Conservation (phyloP, 1,140 invertebrate species). For the Pseudomyrmex concolor region DNA sequence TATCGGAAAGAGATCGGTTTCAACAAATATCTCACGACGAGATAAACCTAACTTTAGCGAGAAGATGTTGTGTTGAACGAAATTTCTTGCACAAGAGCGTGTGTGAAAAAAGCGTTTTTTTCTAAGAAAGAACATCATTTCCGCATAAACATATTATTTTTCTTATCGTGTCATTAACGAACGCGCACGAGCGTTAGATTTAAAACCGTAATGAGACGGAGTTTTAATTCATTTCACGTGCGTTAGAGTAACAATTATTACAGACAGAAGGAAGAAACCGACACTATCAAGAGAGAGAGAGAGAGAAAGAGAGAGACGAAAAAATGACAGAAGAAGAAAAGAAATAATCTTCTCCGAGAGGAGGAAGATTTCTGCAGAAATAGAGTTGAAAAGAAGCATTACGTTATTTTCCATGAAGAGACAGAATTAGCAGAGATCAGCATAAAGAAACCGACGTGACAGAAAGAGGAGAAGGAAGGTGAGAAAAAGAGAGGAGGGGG, state of each 20-base stretch:
- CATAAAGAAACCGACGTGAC: slow-evolving; percentile 10
- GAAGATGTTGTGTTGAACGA: neutral
- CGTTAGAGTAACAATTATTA: slow-evolving; percentile 7
- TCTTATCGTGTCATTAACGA: neutral
- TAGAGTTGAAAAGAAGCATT: slow-evolving; percentile 38
- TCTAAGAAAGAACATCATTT: too few relatives aligned
- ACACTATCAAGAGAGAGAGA: neutral
- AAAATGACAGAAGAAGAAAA: neutral
- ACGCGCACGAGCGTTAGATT: neutral
- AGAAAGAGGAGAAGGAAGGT: neutral
- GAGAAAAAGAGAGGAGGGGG: neutral
- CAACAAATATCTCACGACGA: neutral
- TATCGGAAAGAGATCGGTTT: slow-evolving; percentile 9
- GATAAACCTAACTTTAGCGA: neutral
- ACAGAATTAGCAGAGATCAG: neutral
- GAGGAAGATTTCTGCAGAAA: neutral
- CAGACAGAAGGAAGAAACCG: neutral
- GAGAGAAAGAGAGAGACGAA: neutral
- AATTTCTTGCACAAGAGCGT: too few relatives aligned
- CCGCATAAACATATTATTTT: too few relatives aligned
- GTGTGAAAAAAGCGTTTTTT: too few relatives aligned
- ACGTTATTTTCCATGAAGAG: too few relatives aligned
- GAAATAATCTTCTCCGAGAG: neutral
- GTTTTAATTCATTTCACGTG: neutral
- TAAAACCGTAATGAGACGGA: neutral